A percentile compares a stretch with the other conserved stretches of the same genome.
Conservation (phyloP, 2,888 invertebrate species). For the Macrophya annulata region DNA sequence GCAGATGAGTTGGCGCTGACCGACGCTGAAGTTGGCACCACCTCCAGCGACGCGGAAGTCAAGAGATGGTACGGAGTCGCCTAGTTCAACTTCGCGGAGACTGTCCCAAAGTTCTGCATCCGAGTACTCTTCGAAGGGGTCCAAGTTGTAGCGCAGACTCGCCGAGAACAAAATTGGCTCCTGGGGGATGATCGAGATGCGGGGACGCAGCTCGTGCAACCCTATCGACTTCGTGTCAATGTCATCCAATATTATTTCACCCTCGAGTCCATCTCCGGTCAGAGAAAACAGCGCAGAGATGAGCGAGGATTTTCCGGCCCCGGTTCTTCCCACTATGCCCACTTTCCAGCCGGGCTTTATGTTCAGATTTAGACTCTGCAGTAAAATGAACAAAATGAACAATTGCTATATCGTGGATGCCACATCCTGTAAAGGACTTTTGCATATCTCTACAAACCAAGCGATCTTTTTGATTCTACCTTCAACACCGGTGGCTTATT, state of each 20-base stretch:
- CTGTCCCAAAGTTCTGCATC: conserved; percentile 86
- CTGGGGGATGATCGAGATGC: conserved; percentile 90
- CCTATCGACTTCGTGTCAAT: conserved; percentile 87
- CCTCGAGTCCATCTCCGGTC: conserved; percentile 86
- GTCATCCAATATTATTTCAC: conserved; percentile 91
- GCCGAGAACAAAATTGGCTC: conserved; percentile 86
- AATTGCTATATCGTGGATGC: not conserved
- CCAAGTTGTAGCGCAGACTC: conserved; percentile 86
- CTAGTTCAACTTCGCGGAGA: conserved; percentile 82
- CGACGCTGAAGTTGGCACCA: conserved; percentile 85
- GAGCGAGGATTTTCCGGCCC: conserved; percentile 92
- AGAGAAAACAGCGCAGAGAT: conserved; percentile 91
- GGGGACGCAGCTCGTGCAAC: conserved; percentile 87
- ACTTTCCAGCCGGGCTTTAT: conserved; percentile 89
- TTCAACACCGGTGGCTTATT: conserved; percentile 87
- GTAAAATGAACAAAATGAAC: not conserved
- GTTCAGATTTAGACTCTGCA: conserved; percentile 83
- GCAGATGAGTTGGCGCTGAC: conserved; percentile 86
- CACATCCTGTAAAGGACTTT: not conserved
- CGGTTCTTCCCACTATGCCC: conserved; percentile 91
- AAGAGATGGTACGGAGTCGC: conserved; percentile 77
- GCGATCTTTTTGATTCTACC: conserved; percentile 66
- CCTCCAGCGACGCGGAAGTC: conserved; percentile 82
- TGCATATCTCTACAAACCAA: not conserved
- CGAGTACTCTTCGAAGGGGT: conserved; percentile 85